Evolutionary conservation across 2,797 vertebrate genomes (phyloP), one percentile per base, ranked within the genome.

Genomic region (Brotogeris chrysoptera): DNA sequence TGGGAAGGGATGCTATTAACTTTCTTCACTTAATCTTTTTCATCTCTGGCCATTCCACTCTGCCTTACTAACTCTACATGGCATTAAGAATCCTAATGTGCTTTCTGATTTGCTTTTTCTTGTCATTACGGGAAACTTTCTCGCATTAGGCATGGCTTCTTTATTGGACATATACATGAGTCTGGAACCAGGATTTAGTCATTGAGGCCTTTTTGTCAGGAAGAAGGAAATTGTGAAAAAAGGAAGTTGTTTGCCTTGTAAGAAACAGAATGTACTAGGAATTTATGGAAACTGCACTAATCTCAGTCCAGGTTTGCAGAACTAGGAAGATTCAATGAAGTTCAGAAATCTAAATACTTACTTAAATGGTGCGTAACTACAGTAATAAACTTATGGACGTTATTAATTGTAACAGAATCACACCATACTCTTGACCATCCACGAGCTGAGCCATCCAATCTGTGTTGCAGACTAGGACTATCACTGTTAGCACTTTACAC

Each of bases 51-150:
- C 34, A 60, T 90, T 94, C 64, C 25, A 76, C 63, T 91, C 55
- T 93, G 52, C 64, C 71, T 85, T 93, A 47, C 50, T 79, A 84
- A 84, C 70, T 94, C 65, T 82, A 80, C 70, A 83, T 46, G 8
- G n/a, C n/a, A 86, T 90, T 81, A 90, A 84, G 70, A 84, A 90
- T 81, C 94, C 66, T 74, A 88, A 81, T 59, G 39, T 28, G 16
- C 43, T 88, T 94, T 72, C 72, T 47, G 66, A 84, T 95, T 93
- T 77, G 74, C 63, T 95, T 95, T 93, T 95, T 80, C 68, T 88
- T 90, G 63, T 88, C 68, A 66, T 91, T 88, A 74, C 50, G 46
- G 50, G 36, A 72, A 92, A 55, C 9, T 81, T 90, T 83, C 52
- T 72, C 39, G 23, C 55, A 79, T 47, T 7, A 72, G 18, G 13